A percentile compares a stretch with the other conserved stretches of the same genome.
phyloP scores from a whole-genome alignment of 1,140 invertebrate species.

The Brachionus plicatilis region DNA sequence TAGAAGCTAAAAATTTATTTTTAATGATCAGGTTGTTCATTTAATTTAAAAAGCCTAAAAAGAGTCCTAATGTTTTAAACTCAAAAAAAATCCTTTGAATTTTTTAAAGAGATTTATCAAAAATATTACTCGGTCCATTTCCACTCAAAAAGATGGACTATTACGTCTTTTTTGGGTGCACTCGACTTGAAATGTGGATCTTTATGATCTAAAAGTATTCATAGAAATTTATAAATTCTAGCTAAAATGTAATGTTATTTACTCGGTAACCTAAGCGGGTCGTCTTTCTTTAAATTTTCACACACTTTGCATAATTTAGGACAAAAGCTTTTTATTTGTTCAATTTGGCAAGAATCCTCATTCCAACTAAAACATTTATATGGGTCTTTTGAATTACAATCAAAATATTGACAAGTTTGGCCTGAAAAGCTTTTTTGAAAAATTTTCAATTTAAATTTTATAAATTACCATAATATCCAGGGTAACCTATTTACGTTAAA shows the following conservation, averaged over 20 bases:
- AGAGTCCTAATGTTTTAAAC: too few species aligned
- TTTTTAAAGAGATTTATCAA: too few species aligned
- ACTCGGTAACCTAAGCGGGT: neutral
- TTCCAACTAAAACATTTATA: neutral
- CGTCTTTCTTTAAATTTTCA: too few species aligned
- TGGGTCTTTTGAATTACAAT: neutral
- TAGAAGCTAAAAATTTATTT: too few species aligned
- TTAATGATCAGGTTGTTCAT: too few species aligned
- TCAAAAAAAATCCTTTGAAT: too few species aligned
- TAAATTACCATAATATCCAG: neutral
- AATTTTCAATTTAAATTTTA: neutral
- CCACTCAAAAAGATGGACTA: constrained; percentile 53
- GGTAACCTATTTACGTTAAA: neutral
- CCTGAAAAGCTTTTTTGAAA: neutral
- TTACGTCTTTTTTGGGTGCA: constrained; percentile 41
- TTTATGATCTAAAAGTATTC: neutral
- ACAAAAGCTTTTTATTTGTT: neutral
- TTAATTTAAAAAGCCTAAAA: too few species aligned
- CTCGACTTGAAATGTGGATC: neutral
- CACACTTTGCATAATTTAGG: neutral
- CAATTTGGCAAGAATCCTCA: neutral
- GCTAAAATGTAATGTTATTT: neutral
- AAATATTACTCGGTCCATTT: constrained; percentile 48
- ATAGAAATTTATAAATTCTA: neutral
- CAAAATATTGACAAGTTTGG: neutral